Evolutionary conservation across 1,140 invertebrate genomes (phyloP).

Genomic region (Drosophila kurseongensis): DNA sequence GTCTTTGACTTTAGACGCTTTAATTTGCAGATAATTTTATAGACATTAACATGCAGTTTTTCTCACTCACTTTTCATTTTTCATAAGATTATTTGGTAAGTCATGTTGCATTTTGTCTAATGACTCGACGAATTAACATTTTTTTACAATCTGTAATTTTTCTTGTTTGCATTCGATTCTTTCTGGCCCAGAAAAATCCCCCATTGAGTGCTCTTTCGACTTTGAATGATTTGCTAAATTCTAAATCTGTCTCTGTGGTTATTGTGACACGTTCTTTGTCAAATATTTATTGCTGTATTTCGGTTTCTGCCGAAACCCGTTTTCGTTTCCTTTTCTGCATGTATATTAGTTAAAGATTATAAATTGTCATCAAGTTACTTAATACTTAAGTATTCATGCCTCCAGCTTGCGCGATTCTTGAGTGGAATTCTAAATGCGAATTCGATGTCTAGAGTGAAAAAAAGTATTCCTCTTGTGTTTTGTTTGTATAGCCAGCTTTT

Average conservation of each 20-base stretch:
- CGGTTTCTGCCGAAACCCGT: slow-evolving; percentile 49
- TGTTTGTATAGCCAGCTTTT: slow-evolving; percentile 11
- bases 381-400: slow-evolving; percentile 62
- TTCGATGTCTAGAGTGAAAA: slow-evolving; percentile 32
- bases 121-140: slow-evolving; percentile 66
- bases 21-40: slow-evolving; percentile 78
- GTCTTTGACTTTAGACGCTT: slow-evolving; percentile 64
- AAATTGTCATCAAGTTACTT: slow-evolving; percentile 48
- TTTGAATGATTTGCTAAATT: slow-evolving; percentile 46
- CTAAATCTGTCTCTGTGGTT: slow-evolving; percentile 19
- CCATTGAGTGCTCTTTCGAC: slow-evolving; percentile 33
- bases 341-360: slow-evolving; percentile 51
- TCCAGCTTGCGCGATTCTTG: slow-evolving; percentile 11
- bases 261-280: slow-evolving; percentile 31
- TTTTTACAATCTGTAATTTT: slow-evolving; percentile 36
- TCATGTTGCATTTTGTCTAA: slow-evolving; percentile 78
- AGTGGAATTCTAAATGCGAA: slow-evolving; percentile 52
- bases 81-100: slow-evolving; percentile 64
- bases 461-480: slow-evolving; percentile 27
- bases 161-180: slow-evolving; percentile 49
- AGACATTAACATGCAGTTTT: slow-evolving; percentile 78
- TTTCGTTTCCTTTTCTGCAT: slow-evolving; percentile 22
- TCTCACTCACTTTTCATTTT: slow-evolving; percentile 62
- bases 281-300: slow-evolving; percentile 33
- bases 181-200: slow-evolving; percentile 28